These are phyloP conservation scores for Coluber constrictor DNA, from an alignment of 2,797 vertebrate species.

Conservation along the genomic window DNA sequence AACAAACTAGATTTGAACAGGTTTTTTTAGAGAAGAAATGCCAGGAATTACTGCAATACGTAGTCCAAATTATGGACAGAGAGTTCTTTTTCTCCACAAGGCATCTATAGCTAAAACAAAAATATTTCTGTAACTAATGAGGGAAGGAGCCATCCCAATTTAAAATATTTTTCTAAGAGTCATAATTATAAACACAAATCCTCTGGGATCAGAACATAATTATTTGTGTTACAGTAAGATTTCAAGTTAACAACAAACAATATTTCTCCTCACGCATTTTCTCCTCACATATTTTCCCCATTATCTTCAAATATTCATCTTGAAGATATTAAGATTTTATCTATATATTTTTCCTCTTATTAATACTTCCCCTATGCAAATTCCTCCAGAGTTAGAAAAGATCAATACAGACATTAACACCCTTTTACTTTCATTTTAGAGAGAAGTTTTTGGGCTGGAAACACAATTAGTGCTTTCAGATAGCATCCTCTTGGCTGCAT, in stretches of 20 bases:
- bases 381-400: not conserved
- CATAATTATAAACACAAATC: slow-evolving; percentile 58
- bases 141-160: slow-evolving; percentile 27
- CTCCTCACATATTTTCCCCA: not conserved
- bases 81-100: slow-evolving; percentile 9
- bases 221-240: slow-evolving; percentile 49
- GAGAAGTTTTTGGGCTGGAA: not conserved
- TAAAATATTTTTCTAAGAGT: slow-evolving; percentile 31
- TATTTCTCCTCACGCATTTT: slow-evolving; percentile 26
- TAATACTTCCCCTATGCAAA: not conserved
- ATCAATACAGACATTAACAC: not conserved
- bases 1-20: slow-evolving; percentile 16
- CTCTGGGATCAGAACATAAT: slow-evolving; percentile 55
- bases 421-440: not conserved
- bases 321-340: not conserved
- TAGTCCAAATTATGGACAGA: slow-evolving; percentile 19
- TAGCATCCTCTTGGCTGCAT: not conserved
- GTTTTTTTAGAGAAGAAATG: slow-evolving; percentile 11
- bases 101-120: slow-evolving; percentile 30
- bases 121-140: slow-evolving; percentile 40
- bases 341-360: not conserved
- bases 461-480: not conserved
- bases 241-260: slow-evolving; percentile 59
- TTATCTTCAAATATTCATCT: not conserved
- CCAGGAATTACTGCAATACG: slow-evolving; percentile 22